phyloP scores from a whole-genome alignment of 1,140 invertebrate species.

The Arctopsyche grandis region DNA sequence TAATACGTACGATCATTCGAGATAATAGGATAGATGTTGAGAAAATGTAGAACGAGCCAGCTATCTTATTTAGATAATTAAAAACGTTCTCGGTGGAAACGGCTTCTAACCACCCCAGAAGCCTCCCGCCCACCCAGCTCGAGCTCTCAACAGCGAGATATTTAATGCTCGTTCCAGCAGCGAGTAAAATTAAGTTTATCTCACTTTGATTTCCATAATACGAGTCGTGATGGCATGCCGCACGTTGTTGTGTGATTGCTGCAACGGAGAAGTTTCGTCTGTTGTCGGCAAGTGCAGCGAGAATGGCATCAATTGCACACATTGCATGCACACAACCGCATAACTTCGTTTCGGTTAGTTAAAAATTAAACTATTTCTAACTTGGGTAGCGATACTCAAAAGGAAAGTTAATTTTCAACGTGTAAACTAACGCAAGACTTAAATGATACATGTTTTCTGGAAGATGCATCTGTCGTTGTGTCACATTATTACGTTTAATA shows the following conservation, averaged over 20 bases:
- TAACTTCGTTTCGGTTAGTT: not conserved
- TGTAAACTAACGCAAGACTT: too few relatives aligned
- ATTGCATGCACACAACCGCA: not conserved
- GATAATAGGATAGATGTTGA: too few relatives aligned
- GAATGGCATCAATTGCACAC: not conserved
- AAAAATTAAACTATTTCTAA: not conserved
- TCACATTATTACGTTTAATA: too few relatives aligned
- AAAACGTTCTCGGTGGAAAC: constrained; percentile 36
- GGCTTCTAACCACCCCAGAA: not conserved
- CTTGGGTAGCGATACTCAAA: not conserved
- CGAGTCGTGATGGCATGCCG: not conserved
- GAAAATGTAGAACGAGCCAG: not conserved
- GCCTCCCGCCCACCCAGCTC: not conserved
- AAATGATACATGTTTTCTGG: too few relatives aligned
- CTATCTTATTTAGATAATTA: constrained; percentile 50
- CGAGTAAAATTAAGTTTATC: constrained; percentile 32
- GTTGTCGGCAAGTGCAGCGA: not conserved
- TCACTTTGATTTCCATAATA: constrained; percentile 42
- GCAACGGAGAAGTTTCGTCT: not conserved
- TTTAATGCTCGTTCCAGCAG: constrained; percentile 30
- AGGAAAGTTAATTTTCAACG: too few relatives aligned
- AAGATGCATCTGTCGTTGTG: too few relatives aligned
- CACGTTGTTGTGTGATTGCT: not conserved
- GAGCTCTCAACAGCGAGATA: not conserved
- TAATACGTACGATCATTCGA: too few relatives aligned